A percentile compares a stretch with the other conserved stretches of the same genome.
These are phyloP conservation scores for Panthera tigris DNA, from an alignment of 2,113 vertebrate species.

Conservation along the genomic window DNA sequence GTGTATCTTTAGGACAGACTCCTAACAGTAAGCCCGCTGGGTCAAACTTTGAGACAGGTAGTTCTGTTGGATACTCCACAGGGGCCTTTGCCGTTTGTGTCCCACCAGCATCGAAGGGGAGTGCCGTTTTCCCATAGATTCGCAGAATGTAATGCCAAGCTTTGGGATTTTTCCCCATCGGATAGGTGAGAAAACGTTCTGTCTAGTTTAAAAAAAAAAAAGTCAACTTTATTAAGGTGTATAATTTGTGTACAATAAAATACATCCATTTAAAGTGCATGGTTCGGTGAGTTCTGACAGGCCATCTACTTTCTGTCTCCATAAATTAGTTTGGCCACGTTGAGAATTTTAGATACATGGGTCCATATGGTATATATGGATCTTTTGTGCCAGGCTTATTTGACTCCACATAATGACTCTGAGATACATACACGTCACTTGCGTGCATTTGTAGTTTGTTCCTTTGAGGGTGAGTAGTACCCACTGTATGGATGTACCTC, in stretches of 20 bases:
- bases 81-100: too few relatives aligned
- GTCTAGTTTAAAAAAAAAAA: neutral
- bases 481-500: neutral
- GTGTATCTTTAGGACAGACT: neutral
- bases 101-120: neutral
- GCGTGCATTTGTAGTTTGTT: rapidly evolving
- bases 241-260: neutral
- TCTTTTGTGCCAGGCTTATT: neutral
- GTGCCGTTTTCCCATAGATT: neutral
- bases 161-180: neutral
- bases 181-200: neutral
- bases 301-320: neutral
- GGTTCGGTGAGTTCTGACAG: neutral
- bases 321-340: neutral
- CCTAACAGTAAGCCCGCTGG: neutral
- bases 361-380: neutral
- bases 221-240: neutral
- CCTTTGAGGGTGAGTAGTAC: neutral
- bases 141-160: neutral
- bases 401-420: neutral
- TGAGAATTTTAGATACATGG: neutral
- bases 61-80: rapidly evolving
- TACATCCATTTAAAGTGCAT: neutral
- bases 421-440: rapidly evolving
- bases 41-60: neutral